Evolutionary conservation across 2,797 vertebrate genomes (phyloP).

Genomic region (Triplophysa yarkandensis): DNA sequence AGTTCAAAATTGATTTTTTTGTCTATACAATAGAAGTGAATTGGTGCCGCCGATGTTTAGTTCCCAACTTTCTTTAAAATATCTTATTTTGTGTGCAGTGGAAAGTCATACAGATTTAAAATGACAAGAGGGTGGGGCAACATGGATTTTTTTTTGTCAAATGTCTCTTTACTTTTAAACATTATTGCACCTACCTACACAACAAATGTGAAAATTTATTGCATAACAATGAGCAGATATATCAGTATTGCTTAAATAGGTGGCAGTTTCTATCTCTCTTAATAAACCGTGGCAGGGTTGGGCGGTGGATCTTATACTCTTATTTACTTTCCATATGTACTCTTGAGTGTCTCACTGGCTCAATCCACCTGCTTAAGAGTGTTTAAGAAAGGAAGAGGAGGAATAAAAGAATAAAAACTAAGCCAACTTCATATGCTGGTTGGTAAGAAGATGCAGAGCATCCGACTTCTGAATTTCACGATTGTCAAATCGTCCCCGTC

Average conservation of each 20-base stretch:
- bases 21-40: no score
- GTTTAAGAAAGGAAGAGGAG: slow-evolving; percentile 9
- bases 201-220: slow-evolving; percentile 11
- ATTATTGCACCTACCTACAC: neutral
- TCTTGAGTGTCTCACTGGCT: slow-evolving; percentile 59
- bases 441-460: slow-evolving; percentile 32
- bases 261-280: neutral
- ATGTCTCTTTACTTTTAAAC: no score
- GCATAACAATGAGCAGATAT: slow-evolving; percentile 39
- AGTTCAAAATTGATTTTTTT: no score
- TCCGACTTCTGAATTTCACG: slow-evolving; percentile 28
- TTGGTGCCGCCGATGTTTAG: no score
- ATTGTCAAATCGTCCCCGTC: slow-evolving; percentile 33
- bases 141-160: no score
- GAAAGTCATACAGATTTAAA: no score
- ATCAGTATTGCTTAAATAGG: slow-evolving; percentile 25
- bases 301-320: slow-evolving; percentile 45
- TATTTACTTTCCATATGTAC: slow-evolving; percentile 43
- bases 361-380: slow-evolving; percentile 54
- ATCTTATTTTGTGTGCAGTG: no score
- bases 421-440: slow-evolving; percentile 16
- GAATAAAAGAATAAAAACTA: slow-evolving; percentile 19
- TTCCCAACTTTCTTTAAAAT: no score
- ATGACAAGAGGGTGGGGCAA: no score
- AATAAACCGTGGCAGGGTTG: slow-evolving; percentile 39